These are phyloP conservation scores for Acrocephalus kingi DNA, from an alignment of 2,113 vertebrate genomes.

Conservation along the genomic window DNA sequence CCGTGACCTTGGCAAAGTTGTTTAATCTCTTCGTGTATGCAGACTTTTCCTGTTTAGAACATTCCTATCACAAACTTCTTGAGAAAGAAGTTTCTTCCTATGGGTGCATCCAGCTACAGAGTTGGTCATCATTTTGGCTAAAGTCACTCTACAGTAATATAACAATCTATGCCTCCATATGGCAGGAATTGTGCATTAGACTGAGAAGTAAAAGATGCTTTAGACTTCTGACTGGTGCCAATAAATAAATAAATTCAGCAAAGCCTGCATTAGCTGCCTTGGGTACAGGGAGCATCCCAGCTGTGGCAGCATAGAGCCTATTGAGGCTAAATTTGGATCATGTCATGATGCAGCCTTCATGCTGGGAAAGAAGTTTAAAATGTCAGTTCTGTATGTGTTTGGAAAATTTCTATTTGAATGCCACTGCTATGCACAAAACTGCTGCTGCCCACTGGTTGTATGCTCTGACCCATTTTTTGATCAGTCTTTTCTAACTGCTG, in stretches of 20 bases:
- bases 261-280: constrained; percentile 10
- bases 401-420: background rate
- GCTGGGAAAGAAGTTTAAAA: constrained; percentile 27
- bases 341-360: background rate
- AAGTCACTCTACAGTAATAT: background rate
- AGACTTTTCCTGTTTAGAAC: background rate
- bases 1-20: background rate
- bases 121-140: background rate
- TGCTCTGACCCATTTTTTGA: background rate
- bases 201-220: constrained; percentile 15
- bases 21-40: background rate
- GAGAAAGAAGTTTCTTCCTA: background rate
- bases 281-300: constrained; percentile 19
- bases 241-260: constrained; percentile 50
- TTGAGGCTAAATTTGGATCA: constrained; percentile 25
- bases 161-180: background rate
- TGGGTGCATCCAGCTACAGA: background rate
- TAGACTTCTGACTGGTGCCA: background rate
- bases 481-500: background rate
- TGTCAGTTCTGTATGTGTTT: constrained; percentile 1
- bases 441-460: background rate
- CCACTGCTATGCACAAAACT: background rate
- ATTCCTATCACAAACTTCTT: background rate
- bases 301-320: constrained; percentile 8
- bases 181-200: background rate